Base-by-base conservation (phyloP, 2,797 vertebrate genomes). In the Microctenopoma stevenorrisi region DNA sequence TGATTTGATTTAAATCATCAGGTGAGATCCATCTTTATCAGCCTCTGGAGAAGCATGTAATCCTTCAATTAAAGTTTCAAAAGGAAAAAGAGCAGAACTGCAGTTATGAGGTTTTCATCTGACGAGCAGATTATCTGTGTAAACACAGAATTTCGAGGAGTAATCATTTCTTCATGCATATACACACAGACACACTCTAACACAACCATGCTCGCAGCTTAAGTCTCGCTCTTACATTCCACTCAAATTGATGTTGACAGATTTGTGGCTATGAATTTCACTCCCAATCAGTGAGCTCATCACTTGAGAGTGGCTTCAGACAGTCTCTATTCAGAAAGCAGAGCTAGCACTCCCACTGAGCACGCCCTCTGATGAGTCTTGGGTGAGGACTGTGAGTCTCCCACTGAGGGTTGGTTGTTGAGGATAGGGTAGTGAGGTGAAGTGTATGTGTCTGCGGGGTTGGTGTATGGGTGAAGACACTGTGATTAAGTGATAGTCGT, bases 401-500 rank as follows among this genome's bases (percentile, higher is more conserved):
- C 91, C 84, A 71, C 89, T 74, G 91, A 72, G 84, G 79, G 84
- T n/a, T 68, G 72, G 78, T 69, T 79, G 84, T 81, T 59, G 81
- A 88, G 82, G 83, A 80, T 74, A 47, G 76, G 72, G 48, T 64
- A 55, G 56, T 38, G 63, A 64, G 53, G 37, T 64, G 74, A 78
- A 40, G 73, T 42, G 58, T 18, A 50, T 57, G 18, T 50, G 70
- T 59, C 51, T 67, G 68, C 61, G 47, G 22, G 63, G 42, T 52
- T 70, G 68, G 44, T 62, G 48, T 28, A 25, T 72, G 74, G 76
- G 58, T 58, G 72, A 72, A 77, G 83, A 87, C 81, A 66, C 82
- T 79, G 86, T 93, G 93, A 94, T 94, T 93, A 92, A 92, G 81
- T 83, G 82, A 89, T 86, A 74, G 87, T 72, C 33, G 64, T 88